Percentiles rank a stretch among this genome's conserved stretches.
These are phyloP conservation scores for Athripsodes cinereus DNA, from an alignment of 2,888 invertebrate species.

Conservation along the genomic window DNA sequence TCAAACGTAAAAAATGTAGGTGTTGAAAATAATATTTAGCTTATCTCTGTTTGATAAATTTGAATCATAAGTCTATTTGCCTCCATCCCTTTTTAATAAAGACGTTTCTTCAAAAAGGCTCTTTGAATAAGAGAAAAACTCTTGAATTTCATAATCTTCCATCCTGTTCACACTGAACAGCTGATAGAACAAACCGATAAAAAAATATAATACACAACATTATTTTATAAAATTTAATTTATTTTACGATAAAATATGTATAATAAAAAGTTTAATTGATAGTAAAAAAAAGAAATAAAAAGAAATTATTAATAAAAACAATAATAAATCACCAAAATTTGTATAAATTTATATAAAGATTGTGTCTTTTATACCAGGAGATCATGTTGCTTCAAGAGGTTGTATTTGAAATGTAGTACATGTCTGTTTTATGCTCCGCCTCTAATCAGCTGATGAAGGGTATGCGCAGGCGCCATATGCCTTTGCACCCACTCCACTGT, in stretches of 20 bases:
- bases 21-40: no score
- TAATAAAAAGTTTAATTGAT: no score
- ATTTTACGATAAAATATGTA: no score
- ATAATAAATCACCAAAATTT: background rate
- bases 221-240: background rate
- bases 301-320: background rate
- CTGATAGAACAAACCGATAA: background rate
- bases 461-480: constrained; percentile 16
- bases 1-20: no score
- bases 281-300: background rate
- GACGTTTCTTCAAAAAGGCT: no score
- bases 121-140: no score
- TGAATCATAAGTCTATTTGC: no score
- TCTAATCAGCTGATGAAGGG: constrained; percentile 15
- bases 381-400: constrained; percentile 10
- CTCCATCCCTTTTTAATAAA: no score
- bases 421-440: constrained; percentile 4
- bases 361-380: constrained; percentile 18
- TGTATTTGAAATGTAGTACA: background rate
- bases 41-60: no score
- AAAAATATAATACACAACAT: background rate
- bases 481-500: constrained; percentile 5
- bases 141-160: background rate
- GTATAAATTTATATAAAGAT: constrained; percentile 4
- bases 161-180: background rate